Percentiles rank a stretch among this genome's conserved stretches.
Evolutionary conservation across 2,113 vertebrate species (phyloP).

Genomic region (Alaudala cheleensis): DNA sequence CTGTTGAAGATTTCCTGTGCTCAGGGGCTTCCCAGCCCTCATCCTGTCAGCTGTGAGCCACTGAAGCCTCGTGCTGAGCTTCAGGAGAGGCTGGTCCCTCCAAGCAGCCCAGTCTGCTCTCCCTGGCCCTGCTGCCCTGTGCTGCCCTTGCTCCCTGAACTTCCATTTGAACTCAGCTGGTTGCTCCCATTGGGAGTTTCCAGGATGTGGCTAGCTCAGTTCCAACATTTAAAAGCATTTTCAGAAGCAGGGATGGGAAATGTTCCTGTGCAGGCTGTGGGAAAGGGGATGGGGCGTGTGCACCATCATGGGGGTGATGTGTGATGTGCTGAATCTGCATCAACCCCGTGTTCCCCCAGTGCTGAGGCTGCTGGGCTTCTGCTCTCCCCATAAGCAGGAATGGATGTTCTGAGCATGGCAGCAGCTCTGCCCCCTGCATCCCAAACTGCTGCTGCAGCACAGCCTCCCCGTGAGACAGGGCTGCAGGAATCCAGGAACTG

Average conservation of each 20-base stretch:
- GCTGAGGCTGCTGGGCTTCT: background rate
- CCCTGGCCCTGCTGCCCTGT: background rate
- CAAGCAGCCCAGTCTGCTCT: background rate
- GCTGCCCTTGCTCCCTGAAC: background rate
- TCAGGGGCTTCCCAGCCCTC: background rate
- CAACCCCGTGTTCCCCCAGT: rapidly evolving
- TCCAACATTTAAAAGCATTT: background rate
- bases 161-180: background rate
- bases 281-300: background rate
- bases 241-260: background rate
- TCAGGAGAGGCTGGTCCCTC: background rate
- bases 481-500: background rate
- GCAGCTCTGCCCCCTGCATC: background rate
- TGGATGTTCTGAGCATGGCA: rapidly evolving
- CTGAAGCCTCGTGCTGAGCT: background rate
- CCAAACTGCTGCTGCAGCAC: background rate
- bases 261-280: background rate
- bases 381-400: background rate
- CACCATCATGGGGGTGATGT: rapidly evolving
- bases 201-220: background rate
- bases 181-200: background rate
- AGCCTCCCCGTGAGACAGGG: background rate
- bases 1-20: background rate
- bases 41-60: background rate
- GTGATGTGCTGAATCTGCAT: too few species aligned